Evolutionary conservation across 2,888 invertebrate species (phyloP), one percentile per base, ranked within the genome.

Genomic region (Toxonevra muliebris): DNA sequence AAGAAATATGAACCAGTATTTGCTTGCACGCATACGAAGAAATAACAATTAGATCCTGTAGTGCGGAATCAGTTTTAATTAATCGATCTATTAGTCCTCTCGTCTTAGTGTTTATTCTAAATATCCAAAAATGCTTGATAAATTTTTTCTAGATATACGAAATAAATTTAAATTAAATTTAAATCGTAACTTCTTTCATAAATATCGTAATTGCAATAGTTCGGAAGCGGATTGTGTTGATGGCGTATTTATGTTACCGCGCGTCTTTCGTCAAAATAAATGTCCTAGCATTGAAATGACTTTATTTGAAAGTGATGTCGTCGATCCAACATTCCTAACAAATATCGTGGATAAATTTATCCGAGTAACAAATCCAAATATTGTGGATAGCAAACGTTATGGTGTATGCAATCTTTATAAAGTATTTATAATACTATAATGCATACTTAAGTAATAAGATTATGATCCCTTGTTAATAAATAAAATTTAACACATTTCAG

Each of bases 311-410:
- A 69, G 66, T 42, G 72, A 76, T 61, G 55, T 62, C 75, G 40
- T 77, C 15, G 77, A 85, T 68, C 82, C 85, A 2, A 85, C 86
- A 72, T 86, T 87, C 73, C 87, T 88, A 68, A 86, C 87, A 69
- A 86, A 88, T 80, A 86, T 89, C 74, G 85, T 88, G 67, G 88
- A 89, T 79, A 86, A 87, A 71, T 89, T 89, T 82, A 82, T 87
- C 72, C 84, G 87, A 72, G 88, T 89, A 68, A 88, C 88, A 69
- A 87, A 86, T 69, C 79, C 87, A 43, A 85, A 87, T 76, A 86
- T 88, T 69, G 86, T 87, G 63, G 84, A 83, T 67, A 58, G 65
- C 1, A 77, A 78, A 58, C 68, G 76, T 71, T 79, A 76, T 61
- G 69, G 74, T 74, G 79, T 78, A 73, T 66, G 76, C 42, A 43